Percentiles rank a stretch among this genome's conserved stretches.
phyloP scores from a whole-genome alignment of 1,140 invertebrate species.

The Gyrodactylus salaris region DNA sequence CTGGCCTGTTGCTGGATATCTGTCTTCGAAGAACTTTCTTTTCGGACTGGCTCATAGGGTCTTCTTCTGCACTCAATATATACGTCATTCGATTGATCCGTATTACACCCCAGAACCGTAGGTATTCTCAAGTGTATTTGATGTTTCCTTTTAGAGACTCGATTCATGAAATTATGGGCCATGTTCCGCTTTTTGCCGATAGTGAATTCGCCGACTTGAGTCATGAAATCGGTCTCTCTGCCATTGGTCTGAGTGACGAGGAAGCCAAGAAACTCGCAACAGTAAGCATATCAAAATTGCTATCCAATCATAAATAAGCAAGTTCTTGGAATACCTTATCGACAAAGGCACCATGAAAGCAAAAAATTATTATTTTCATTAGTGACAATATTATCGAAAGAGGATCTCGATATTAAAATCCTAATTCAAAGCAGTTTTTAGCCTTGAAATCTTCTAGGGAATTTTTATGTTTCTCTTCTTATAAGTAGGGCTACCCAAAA shows the following conservation, averaged over 20 bases:
- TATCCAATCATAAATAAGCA: too few relatives aligned
- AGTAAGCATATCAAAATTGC: slow-evolving; percentile 27
- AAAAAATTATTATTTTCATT: too few relatives aligned
- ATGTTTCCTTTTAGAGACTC: slow-evolving; percentile 18
- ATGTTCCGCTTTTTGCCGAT: slow-evolving; percentile 26
- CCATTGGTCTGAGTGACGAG: slow-evolving; percentile 65
- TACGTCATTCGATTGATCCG: slow-evolving; percentile 74
- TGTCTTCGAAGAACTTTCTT: slow-evolving; percentile 70
- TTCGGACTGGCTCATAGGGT: slow-evolving; percentile 76
- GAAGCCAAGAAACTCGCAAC: slow-evolving; percentile 95
- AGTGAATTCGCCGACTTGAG: slow-evolving; percentile 26
- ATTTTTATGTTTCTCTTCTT: too few relatives aligned
- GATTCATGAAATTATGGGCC: slow-evolving; percentile 27
- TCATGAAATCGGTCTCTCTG: slow-evolving; percentile 30
- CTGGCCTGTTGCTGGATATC: slow-evolving; percentile 77
- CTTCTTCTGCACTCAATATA: slow-evolving; percentile 96
- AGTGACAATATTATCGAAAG: too few relatives aligned
- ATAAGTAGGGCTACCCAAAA: too few relatives aligned
- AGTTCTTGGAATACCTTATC: too few relatives aligned
- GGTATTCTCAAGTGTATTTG: slow-evolving; percentile 11
- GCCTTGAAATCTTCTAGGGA: too few relatives aligned
- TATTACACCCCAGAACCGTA: slow-evolving; percentile 95
- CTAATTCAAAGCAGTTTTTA: too few relatives aligned
- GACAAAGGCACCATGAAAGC: too few relatives aligned
- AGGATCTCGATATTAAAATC: too few relatives aligned